Evolutionary conservation across 2,113 vertebrate genomes (phyloP).

Genomic region (Piaya cayana): DNA sequence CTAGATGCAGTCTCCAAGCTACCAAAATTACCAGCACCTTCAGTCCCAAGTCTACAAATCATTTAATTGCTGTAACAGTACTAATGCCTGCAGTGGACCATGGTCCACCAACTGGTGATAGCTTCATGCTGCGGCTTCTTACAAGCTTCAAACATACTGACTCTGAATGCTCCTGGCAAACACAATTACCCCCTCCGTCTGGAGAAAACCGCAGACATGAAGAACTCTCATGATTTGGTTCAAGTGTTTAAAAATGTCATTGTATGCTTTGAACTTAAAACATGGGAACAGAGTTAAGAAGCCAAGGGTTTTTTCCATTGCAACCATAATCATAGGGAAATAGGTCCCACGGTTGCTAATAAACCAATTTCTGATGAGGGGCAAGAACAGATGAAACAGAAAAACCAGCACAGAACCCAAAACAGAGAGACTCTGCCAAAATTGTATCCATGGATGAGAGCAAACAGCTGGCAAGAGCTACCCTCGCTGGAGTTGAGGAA

Average conservation of each 20-base stretch:
- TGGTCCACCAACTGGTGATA: background rate
- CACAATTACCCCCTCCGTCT: background rate
- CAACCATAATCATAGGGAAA: background rate
- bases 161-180: background rate
- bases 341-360: background rate
- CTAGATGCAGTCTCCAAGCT: background rate
- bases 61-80: background rate
- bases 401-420: background rate
- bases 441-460: background rate
- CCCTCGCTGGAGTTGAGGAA: background rate
- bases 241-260: background rate
- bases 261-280: background rate
- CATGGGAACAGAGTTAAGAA: background rate
- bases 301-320: background rate
- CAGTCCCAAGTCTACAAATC: background rate
- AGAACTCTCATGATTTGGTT: background rate
- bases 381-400: background rate
- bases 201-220: background rate
- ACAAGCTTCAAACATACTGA: background rate
- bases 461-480: background rate
- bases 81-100: background rate
- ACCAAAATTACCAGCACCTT: background rate
- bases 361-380: background rate
- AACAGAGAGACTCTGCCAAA: background rate
- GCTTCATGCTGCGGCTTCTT: background rate